Base-by-base conservation (phyloP, 1,140 invertebrate species). In the Drosophila prosaltans region DNA sequence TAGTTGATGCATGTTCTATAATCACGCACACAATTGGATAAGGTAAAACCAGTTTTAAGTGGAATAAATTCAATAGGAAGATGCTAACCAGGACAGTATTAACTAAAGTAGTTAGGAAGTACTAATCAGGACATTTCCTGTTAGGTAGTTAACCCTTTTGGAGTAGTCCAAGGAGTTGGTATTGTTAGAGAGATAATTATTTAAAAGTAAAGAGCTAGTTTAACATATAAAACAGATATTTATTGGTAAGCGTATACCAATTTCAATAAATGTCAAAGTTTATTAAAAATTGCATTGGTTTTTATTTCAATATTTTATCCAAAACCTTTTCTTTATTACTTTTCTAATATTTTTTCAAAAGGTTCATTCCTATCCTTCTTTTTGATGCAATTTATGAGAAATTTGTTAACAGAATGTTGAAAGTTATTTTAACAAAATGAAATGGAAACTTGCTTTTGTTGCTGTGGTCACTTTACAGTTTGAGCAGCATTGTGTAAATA, bases 401-500 rank as follows among this genome's bases (percentile, higher is more conserved):
- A 26, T 26, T 4, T 8, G 21, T 26, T 51, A 51, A 51, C 24
- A 4, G 45, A 51, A 51, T 51, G 45, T 26, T 1, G 1, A 0
- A 51, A 51, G 16, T 60, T 60, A 10, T 60, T 60, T 60, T 36
- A 39, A 28, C 10, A 41, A 41, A 41, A 41, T 61, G 40, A 80
- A 84, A 70, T 62, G 57, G 65, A 67, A 68, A 69, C 66, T 73
- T 74, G 63, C 55, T 40, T 61, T 69, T 10, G 43, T 51, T 40
- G 26, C 48, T 82, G 81, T 69, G 72, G 66, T 76, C 69, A 68
- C 40, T 55, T 60, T 69, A 82, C 82, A 86, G 83, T 86, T 86
- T 86, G 48, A 86, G 69, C 57, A 62, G 79, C 83, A 76, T 55
- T 69, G 75, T 9, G 55, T 62, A 80, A 82, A 82, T 72, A 78